Conservation (phyloP, 2,797 vertebrate species). For the Pyrocephalus nanus region DNA sequence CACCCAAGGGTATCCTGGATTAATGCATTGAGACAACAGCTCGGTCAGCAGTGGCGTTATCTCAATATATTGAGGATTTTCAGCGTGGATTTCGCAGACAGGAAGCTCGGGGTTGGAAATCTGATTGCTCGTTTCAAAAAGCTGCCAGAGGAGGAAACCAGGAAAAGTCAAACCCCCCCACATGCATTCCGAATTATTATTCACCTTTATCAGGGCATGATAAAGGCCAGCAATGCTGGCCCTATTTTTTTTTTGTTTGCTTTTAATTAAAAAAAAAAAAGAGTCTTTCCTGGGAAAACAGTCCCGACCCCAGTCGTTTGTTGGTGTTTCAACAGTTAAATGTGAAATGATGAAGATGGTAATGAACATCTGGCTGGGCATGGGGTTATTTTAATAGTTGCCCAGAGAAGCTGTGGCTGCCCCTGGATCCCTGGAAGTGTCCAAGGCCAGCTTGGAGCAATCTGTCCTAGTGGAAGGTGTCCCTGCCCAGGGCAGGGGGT, state of each 20-base stretch:
- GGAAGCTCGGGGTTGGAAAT: neutral
- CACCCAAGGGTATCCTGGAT: neutral
- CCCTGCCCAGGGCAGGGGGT: fast-evolving
- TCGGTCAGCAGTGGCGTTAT: neutral
- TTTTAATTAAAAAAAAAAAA: neutral
- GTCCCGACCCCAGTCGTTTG: neutral
- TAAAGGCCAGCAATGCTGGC: neutral
- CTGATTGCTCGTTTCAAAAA: neutral
- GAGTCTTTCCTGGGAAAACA: neutral
- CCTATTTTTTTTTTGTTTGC: too few relatives aligned
- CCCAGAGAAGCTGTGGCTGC: neutral
- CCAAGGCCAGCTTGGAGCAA: neutral
- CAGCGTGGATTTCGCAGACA: neutral
- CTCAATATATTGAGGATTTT: neutral
- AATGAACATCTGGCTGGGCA: fast-evolving
- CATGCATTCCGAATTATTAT: neutral
- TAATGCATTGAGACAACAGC: neutral
- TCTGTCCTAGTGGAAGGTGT: neutral
- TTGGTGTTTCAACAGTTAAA: neutral
- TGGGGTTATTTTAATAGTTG: neutral
- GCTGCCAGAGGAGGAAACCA: neutral
- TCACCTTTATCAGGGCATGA: neutral
- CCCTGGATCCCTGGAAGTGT: neutral
- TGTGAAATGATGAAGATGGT: neutral
- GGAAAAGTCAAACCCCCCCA: neutral